Base-by-base conservation (phyloP, 1,140 invertebrate genomes). In the Bicyclus anynana region DNA sequence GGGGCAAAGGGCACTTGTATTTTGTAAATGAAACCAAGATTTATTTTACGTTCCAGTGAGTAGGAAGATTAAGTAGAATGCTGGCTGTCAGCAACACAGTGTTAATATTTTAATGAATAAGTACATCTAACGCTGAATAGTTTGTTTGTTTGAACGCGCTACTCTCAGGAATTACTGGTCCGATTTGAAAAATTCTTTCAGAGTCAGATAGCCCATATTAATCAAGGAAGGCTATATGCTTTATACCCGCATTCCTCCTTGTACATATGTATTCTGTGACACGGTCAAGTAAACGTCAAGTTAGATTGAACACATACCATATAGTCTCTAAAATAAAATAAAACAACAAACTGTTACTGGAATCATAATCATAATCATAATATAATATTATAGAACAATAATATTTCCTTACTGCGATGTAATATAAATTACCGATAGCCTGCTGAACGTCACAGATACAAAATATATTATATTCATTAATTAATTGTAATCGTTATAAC, bases 381-480 rank as follows among this genome's bases (percentile, higher is more conserved):
- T 23, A 23, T 23, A 23, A 77, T 85, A 85, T 83, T 85, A 33
- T 81, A 70, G 65, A 83, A 80, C 77, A 80, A 40, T 16, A 40
- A 38, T 38, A 80, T 29, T 73, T 52, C 78, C 74, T 76, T 78
- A 77, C 63, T 14, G 37, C 65, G 60, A 69, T 75, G 74, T 49
- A 77, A 70, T 77, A 79, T 78, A 80, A 80, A 81, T 79, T 70
- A 67, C 51, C 53, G 57, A 65, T 77, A 79, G 72, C 68, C 66
- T 66, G 67, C 60, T 69, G 71, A 80, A 74, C 63, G 70, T 76
- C 70, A 83, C 76, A 74, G 72, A 80, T 85, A 85, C 80, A 85
- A 82, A 83, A 85, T 85, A 83, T 82, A 82, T 74, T n/a, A n/a
- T n/a, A n/a, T n/a, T n/a, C n/a, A 78, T 67, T 40, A 40, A 40